phyloP scores from a whole-genome alignment of 1,140 invertebrate species.

The Drosophila gunungcola region DNA sequence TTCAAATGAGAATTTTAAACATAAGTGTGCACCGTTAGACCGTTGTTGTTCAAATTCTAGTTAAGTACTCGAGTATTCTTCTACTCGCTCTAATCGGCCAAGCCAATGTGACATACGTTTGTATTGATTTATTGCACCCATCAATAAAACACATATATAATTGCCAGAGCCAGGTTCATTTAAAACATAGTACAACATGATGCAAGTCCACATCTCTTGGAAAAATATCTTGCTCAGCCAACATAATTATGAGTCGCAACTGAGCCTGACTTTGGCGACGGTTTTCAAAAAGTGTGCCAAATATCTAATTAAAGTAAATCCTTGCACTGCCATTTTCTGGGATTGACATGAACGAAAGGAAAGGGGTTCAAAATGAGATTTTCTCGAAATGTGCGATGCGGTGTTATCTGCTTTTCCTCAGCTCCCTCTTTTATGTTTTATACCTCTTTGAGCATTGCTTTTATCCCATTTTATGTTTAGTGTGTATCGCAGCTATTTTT shows the following conservation, averaged over 20 bases:
- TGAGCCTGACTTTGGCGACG: slow-evolving; percentile 22
- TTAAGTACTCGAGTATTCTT: too few relatives aligned
- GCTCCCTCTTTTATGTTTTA: slow-evolving; percentile 12
- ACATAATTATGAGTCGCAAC: slow-evolving; percentile 43
- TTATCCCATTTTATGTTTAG: slow-evolving; percentile 52
- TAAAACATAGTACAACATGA: too few relatives aligned
- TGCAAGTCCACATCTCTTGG: background rate
- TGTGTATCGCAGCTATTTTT: slow-evolving; percentile 84
- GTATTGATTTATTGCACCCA: too few relatives aligned
- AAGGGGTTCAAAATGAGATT: slow-evolving; percentile 11
- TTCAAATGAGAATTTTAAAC: too few relatives aligned
- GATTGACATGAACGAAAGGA: background rate
- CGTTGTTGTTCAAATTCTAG: too few relatives aligned
- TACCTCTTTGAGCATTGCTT: slow-evolving; percentile 30
- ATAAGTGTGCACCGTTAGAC: too few relatives aligned
- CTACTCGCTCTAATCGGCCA: too few relatives aligned
- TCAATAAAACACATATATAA: too few relatives aligned
- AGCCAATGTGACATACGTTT: too few relatives aligned
- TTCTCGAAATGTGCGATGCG: slow-evolving; percentile 25
- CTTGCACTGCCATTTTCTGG: slow-evolving; percentile 43
- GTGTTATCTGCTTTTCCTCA: slow-evolving; percentile 44
- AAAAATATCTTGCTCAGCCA: slow-evolving; percentile 18
- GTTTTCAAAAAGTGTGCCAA: slow-evolving; percentile 42
- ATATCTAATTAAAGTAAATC: slow-evolving; percentile 73
- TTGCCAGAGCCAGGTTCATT: too few relatives aligned